A percentile compares a stretch with the other conserved stretches of the same genome.
These are phyloP conservation scores for Ichneumon xanthorius DNA, from an alignment of 2,888 invertebrate species.

Conservation along the genomic window DNA sequence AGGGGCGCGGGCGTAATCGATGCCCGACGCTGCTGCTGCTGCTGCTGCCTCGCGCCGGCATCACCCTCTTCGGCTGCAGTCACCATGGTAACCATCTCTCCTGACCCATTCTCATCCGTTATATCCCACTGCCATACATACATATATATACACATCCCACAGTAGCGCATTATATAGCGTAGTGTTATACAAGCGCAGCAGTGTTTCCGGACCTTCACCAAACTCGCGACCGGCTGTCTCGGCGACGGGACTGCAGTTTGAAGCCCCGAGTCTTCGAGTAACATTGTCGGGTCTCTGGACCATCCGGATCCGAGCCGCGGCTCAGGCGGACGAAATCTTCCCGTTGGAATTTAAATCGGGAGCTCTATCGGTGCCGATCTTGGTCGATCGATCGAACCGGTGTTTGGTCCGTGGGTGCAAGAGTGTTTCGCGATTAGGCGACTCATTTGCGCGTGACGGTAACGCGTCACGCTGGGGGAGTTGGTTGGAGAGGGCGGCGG, in stretches of 20 bases:
- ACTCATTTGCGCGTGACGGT: no score
- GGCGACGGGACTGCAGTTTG: conserved; percentile 63
- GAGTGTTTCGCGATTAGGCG: no score
- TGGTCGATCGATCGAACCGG: no score
- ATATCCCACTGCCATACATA: conserved; percentile 40
- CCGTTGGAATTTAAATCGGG: neutral
- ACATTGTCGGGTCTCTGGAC: conserved; percentile 48
- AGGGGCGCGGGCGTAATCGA: conserved; percentile 78
- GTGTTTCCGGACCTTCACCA: conserved; percentile 58
- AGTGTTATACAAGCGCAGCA: conserved; percentile 45
- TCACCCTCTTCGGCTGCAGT: conserved; percentile 71
- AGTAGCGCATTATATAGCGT: neutral
- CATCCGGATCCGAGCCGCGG: neutral
- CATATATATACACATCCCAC: neutral
- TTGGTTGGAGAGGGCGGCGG: no score
- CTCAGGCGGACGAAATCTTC: neutral
- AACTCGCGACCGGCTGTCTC: conserved; percentile 64
- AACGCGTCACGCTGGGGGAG: no score
- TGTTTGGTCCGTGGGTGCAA: no score
- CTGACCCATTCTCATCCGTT: conserved; percentile 77
- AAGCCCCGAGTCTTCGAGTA: conserved; percentile 53
- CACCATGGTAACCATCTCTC: conserved; percentile 79
- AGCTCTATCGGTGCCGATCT: no score
- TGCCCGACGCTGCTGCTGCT: conserved; percentile 65
- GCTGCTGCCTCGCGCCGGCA: conserved; percentile 40